Percentiles rank a stretch among this genome's conserved stretches.
These are phyloP conservation scores for Subanguina moxae DNA, from an alignment of 1,140 invertebrate species.

Conservation along the genomic window DNA sequence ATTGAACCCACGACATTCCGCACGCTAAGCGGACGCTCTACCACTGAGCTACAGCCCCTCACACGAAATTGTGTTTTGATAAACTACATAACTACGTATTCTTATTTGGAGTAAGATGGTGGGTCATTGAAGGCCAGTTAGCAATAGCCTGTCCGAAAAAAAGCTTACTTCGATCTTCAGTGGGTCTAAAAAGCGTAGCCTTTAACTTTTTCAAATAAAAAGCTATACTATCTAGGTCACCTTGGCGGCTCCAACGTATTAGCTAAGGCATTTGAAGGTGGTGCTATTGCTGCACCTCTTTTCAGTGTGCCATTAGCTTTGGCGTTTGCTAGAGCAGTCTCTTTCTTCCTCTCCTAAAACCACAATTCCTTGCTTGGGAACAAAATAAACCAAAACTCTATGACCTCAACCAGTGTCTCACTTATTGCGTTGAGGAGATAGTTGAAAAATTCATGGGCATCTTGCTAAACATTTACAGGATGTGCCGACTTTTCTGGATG, in stretches of 20 bases:
- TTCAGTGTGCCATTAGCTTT: constrained; percentile 29
- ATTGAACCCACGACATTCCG: no score
- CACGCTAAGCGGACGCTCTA: no score
- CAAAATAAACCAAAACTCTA: no score
- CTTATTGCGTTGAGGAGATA: constrained; percentile 84
- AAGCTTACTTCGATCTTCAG: not conserved
- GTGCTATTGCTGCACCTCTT: not conserved
- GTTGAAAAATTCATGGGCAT: constrained; percentile 99
- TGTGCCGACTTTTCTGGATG: no score
- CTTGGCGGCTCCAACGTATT: not conserved
- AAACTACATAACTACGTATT: no score
- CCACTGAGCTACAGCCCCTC: no score
- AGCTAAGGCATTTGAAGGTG: not conserved
- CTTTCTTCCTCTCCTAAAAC: constrained; percentile 36
- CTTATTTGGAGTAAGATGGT: no score
- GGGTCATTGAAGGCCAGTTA: no score
- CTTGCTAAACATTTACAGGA: constrained; percentile 79
- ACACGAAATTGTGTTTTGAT: no score
- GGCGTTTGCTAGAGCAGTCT: constrained; percentile 7
- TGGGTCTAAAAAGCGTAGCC: not conserved
- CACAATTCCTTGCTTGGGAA: no score
- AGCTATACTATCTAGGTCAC: not conserved
- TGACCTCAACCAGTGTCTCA: constrained; percentile 75
- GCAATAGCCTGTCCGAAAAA: no score
- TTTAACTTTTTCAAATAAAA: no score